phyloP scores from a whole-genome alignment of 1,140 invertebrate species.

The Drosophila tropicalis region DNA sequence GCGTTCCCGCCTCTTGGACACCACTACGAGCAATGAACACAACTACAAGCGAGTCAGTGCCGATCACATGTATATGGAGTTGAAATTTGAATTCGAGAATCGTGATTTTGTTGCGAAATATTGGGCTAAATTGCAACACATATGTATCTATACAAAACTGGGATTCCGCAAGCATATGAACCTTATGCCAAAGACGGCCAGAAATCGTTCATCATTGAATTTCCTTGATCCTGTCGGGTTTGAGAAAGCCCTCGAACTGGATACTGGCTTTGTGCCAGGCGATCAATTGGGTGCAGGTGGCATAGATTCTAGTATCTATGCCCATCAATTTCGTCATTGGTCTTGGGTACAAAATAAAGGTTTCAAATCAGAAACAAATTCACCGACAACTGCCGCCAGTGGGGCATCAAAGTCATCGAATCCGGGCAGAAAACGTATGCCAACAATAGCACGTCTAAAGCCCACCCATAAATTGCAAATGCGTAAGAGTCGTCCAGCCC shows the following conservation, averaged over 20 bases:
- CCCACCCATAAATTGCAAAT: conserved; percentile 31
- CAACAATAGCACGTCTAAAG: conserved; percentile 47
- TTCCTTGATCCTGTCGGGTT: conserved; percentile 58
- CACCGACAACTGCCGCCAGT: not conserved
- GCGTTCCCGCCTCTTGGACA: conserved; percentile 87
- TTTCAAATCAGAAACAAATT: conserved; percentile 24
- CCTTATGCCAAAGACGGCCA: conserved; percentile 1
- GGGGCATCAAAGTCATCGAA: not conserved
- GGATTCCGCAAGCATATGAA: conserved; percentile 83
- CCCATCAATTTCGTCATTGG: conserved; percentile 89
- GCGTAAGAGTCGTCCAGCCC: conserved; percentile 4
- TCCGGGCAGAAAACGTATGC: conserved; percentile 30
- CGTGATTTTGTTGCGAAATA: conserved; percentile 87
- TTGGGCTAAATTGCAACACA: conserved; percentile 89
- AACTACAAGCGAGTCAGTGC: conserved; percentile 87
- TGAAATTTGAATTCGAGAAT: conserved; percentile 85
- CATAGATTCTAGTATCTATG: conserved; percentile 88
- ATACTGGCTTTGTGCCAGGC: conserved; percentile 87
- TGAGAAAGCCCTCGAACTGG: conserved; percentile 58
- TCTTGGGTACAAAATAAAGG: conserved; percentile 67
- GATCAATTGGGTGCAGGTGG: conserved; percentile 90
- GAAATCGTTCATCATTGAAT: conserved; percentile 20
- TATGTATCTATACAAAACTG: conserved; percentile 87
- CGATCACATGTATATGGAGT: conserved; percentile 85
- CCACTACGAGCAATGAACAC: conserved; percentile 85